Conservation (phyloP, 2,113 vertebrate genomes). For the Danionella cerebrum region DNA sequence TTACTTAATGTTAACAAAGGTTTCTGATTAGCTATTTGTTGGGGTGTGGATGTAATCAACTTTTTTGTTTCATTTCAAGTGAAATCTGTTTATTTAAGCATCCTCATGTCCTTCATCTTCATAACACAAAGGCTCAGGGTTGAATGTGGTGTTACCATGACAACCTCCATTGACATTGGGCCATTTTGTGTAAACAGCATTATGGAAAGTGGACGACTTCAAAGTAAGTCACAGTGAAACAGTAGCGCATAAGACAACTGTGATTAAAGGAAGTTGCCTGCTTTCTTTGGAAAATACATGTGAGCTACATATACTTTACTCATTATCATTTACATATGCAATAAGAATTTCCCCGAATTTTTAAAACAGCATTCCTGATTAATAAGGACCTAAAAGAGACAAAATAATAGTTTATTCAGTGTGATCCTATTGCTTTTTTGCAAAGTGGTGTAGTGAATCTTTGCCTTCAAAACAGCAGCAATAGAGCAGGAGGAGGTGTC, state of each 20-base stretch:
- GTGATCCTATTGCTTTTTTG: no score
- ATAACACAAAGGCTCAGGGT: slow-evolving; percentile 20
- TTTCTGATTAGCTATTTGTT: slow-evolving; percentile 6
- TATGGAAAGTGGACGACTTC: slow-evolving; percentile 14
- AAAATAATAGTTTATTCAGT: no score
- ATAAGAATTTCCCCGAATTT: no score
- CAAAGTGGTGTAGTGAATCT: no score
- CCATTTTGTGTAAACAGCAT: slow-evolving; percentile 29
- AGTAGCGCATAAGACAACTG: slow-evolving; percentile 3
- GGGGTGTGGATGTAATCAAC: neutral
- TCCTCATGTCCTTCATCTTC: slow-evolving; percentile 20
- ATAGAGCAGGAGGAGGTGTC: no score
- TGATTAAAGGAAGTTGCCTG: slow-evolving; percentile 2
- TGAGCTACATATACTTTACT: neutral
- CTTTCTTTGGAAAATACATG: slow-evolving; percentile 18
- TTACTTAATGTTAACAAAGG: neutral
- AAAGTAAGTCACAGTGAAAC: slow-evolving; percentile 19
- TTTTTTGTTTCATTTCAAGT: neutral
- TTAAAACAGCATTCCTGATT: no score
- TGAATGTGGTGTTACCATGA: slow-evolving; percentile 33
- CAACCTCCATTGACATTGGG: slow-evolving; percentile 22
- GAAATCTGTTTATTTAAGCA: slow-evolving; percentile 19
- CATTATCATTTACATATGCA: neutral
- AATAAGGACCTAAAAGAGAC: no score
- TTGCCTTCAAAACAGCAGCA: no score